Evolutionary conservation across 2,113 vertebrate species (phyloP).

Genomic region (Promerops cafer): DNA sequence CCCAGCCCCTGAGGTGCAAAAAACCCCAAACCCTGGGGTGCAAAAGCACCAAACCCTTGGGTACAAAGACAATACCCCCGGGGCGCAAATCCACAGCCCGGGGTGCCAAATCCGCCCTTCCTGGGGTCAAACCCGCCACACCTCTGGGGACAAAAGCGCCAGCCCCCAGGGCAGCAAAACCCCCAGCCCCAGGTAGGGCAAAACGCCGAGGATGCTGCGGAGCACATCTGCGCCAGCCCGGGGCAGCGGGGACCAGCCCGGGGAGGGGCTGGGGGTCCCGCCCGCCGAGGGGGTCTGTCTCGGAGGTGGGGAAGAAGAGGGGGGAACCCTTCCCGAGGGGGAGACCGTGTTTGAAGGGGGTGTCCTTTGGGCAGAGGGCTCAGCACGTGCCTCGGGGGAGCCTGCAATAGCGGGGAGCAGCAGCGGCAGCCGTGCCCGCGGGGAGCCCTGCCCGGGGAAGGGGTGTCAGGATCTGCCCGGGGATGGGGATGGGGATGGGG

Average conservation of each 20-base stretch:
- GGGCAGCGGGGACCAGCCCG: too few relatives aligned
- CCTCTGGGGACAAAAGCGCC: neutral
- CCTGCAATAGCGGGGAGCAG: too few relatives aligned
- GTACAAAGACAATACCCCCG: neutral
- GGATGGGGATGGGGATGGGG: neutral
- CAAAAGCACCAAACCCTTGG: neutral
- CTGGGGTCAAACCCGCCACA: neutral
- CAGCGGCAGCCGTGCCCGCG: neutral
- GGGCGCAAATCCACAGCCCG: neutral
- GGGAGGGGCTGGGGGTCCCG: too few relatives aligned
- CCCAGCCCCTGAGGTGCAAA: too few relatives aligned
- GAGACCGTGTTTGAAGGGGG: too few relatives aligned
- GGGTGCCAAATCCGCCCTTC: neutral
- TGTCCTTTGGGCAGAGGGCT: neutral
- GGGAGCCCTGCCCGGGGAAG: neutral
- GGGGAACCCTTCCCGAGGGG: neutral
- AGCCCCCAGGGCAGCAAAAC: neutral
- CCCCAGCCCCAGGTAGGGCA: rapidly evolving
- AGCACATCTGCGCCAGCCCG: neutral
- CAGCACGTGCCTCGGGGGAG: neutral
- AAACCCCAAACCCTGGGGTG: rapidly evolving
- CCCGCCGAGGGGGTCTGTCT: rapidly evolving
- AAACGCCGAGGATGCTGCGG: neutral
- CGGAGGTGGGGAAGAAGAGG: neutral
- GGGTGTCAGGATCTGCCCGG: neutral